Percentiles rank a stretch among this genome's conserved stretches.
phyloP scores from a whole-genome alignment of 2,888 invertebrate species.

The Lithophane ornitopus region DNA sequence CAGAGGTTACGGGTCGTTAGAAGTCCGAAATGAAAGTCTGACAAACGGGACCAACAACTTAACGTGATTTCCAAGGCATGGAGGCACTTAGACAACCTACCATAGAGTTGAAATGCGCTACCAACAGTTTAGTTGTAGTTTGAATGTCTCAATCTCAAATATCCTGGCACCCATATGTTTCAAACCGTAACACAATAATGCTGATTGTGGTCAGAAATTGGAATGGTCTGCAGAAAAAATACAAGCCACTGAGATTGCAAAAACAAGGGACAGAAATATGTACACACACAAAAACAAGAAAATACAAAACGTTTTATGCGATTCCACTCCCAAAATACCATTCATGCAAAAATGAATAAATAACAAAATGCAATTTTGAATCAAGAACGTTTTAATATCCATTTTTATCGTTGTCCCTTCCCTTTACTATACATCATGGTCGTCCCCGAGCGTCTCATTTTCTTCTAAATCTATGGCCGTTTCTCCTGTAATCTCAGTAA shows the following conservation, averaged over 20 bases:
- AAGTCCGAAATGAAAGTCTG: too few species aligned
- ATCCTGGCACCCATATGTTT: background rate
- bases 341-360: constrained; percentile 8
- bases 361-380: constrained; percentile 28
- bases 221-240: too few species aligned
- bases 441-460: constrained; percentile 44
- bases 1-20: too few species aligned
- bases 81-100: background rate
- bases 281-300: background rate
- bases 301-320: background rate
- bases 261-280: background rate
- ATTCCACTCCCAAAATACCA: background rate
- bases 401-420: constrained; percentile 38
- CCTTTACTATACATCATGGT: constrained; percentile 22
- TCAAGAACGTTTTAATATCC: constrained; percentile 4
- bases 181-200: background rate
- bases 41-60: background rate
- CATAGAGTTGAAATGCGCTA: background rate
- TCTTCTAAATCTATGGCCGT: constrained; percentile 56
- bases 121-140: background rate
- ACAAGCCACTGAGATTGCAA: background rate
- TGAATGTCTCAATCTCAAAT: background rate
- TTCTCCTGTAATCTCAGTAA: constrained; percentile 53
- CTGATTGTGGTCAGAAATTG: background rate
- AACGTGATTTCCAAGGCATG: background rate